A percentile compares a stretch with the other conserved stretches of the same genome.
Conservation (phyloP, 2,113 vertebrate species). For the Rafetus swinhoei region DNA sequence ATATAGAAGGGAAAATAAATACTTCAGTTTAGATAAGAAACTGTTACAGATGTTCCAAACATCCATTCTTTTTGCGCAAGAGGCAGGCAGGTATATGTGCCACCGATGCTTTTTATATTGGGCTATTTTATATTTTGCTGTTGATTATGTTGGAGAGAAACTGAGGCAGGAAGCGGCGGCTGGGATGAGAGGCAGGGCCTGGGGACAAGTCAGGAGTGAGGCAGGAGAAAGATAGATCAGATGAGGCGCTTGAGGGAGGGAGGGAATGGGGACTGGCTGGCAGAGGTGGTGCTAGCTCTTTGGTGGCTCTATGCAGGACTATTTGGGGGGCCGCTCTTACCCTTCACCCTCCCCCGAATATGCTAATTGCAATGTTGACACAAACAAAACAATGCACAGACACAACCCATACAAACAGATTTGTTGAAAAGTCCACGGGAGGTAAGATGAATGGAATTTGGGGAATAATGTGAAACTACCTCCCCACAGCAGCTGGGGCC, state of each 20-base stretch:
- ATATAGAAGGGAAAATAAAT: background rate
- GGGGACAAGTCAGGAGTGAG: too few species aligned
- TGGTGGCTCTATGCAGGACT: background rate
- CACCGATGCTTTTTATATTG: background rate
- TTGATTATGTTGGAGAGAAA: background rate
- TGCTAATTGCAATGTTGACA: background rate
- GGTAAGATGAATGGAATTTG: background rate
- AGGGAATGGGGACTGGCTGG: background rate
- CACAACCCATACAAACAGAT: background rate
- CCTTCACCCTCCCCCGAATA: background rate
- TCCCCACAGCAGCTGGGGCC: background rate
- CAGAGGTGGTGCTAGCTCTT: background rate
- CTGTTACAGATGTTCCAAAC: background rate
- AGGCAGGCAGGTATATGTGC: background rate
- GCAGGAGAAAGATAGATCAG: too few species aligned
- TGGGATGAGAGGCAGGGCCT: background rate
- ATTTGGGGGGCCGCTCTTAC: background rate
- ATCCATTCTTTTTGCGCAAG: background rate
- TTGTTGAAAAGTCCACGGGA: background rate
- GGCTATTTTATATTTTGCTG: background rate
- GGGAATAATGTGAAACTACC: background rate
- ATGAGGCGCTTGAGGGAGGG: background rate
- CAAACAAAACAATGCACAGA: background rate
- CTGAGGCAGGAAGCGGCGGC: too few species aligned
- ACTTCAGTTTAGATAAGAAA: background rate